These are phyloP conservation scores for Lithobates sylvaticus DNA, from an alignment of 2,797 vertebrate genomes.

Conservation along the genomic window DNA sequence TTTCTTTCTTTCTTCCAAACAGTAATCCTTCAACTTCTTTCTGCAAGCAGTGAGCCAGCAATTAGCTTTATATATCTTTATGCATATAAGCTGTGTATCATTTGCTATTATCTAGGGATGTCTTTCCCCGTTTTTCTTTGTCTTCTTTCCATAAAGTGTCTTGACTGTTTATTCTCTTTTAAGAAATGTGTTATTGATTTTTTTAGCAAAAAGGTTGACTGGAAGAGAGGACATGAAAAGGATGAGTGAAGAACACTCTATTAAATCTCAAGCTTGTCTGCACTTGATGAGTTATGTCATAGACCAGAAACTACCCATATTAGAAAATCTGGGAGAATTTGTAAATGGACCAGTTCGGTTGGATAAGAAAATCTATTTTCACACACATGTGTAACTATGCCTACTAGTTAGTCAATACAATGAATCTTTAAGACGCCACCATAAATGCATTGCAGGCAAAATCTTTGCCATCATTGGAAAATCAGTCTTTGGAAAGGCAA, in stretches of 20 bases:
- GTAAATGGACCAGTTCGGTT: slow-evolving; percentile 51
- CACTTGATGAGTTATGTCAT: slow-evolving; percentile 55
- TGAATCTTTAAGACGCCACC: slow-evolving; percentile 54
- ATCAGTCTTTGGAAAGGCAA: slow-evolving; percentile 40
- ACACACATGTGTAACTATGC: slow-evolving; percentile 49
- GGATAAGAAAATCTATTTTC: slow-evolving; percentile 60
- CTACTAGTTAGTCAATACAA: slow-evolving; percentile 50
- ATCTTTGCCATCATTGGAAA: slow-evolving; percentile 52
- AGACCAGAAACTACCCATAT: slow-evolving; percentile 23
- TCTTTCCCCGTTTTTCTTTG: not conserved
- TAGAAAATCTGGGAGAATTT: slow-evolving; percentile 53
- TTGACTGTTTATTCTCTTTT: slow-evolving; percentile 19
- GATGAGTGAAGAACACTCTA: slow-evolving; percentile 58
- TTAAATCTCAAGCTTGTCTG: slow-evolving; percentile 58
- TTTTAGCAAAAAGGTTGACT: slow-evolving; percentile 43
- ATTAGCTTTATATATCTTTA: not conserved
- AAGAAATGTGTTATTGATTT: slow-evolving; percentile 53
- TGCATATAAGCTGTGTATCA: not conserved
- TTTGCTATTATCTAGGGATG: not conserved
- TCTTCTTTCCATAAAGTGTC: slow-evolving; percentile 18
- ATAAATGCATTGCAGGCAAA: slow-evolving; percentile 58
- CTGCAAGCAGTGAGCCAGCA: not conserved
- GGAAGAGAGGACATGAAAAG: slow-evolving; percentile 53
- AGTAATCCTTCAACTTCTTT: not conserved
- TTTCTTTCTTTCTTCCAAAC: not conserved